phyloP scores from a whole-genome alignment of 2,888 invertebrate species.

The Meloe dianella region DNA sequence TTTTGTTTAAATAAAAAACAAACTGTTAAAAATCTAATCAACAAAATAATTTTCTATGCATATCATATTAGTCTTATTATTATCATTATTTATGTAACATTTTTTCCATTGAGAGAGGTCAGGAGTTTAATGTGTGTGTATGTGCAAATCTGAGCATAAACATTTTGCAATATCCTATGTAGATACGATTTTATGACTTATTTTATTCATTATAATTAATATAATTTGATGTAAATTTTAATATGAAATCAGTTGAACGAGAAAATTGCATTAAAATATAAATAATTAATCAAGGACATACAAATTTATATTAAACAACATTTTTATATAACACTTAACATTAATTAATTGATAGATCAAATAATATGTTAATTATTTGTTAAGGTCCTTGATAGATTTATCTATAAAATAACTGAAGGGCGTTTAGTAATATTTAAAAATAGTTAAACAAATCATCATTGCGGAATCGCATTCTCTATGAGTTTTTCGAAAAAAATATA shows the following conservation, averaged over 20 bases:
- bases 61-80: too few species aligned
- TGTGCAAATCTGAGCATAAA: slow-evolving; percentile 1
- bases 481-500: not conserved
- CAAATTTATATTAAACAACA: not conserved
- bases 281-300: not conserved
- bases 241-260: not conserved
- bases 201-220: not conserved
- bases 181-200: not conserved
- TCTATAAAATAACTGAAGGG: not conserved
- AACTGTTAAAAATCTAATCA: slow-evolving; percentile 20
- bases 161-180: slow-evolving; percentile 3
- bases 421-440: not conserved
- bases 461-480: too few species aligned
- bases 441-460: too few species aligned
- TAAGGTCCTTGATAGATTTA: not conserved
- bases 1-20: slow-evolving; percentile 18
- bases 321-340: not conserved
- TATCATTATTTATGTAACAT: slow-evolving; percentile 6
- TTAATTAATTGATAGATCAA: not conserved
- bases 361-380: not conserved
- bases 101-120: slow-evolving; percentile 30
- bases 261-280: not conserved
- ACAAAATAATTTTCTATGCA: slow-evolving; percentile 20
- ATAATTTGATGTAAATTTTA: not conserved
- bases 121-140: slow-evolving; percentile 12